Base-by-base conservation (phyloP, 1,140 invertebrate genomes). In the Leptinotarsa defecta region DNA sequence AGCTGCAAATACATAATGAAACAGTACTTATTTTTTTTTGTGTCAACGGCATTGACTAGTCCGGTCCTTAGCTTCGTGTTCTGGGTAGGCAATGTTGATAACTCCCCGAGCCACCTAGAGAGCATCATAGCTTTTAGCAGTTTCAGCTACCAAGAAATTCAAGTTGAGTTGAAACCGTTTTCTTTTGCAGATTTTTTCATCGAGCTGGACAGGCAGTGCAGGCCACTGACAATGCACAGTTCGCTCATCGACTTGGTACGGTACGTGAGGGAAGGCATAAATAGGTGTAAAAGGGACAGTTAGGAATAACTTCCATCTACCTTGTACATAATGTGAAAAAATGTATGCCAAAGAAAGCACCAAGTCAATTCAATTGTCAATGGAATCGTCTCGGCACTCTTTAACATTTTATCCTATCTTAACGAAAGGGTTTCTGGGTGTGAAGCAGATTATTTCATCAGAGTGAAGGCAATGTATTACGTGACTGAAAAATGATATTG, bases 121-220 rank as follows among this genome's bases (percentile, higher is more conserved):
- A 43, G 34, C 34, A 43, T 43, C 8, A 43, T 0, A 11, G 0
- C 0, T 43, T 0, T 43, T 11, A 8, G 0, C 34, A 11, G 34
- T 43, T 43, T 43, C 34, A 11, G 34, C 34, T 11, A 43, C 8
- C 34, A 43, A 43, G 8, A 3, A 43, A 43, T 43, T 11, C 34
- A 43, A 43, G 34, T 43, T 8, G 8, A 43, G 34, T 43, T 43
- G 34, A 57, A 57, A 13, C 13, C n/a, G n/a, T 57, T 57, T 77
- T 82, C 81, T 74, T 77, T 82, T 89, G 3, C 86, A 95, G 94
- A 93, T 78, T 95, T 95, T 85, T 95, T 95, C 85, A 90, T 92
- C 76, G 89, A 92, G 79, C 85, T 95, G 81, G 93, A 95, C 83
- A 88, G 91, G 75, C 88, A 89, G 73, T 90, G 91, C 86, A 93